Conservation (phyloP, 2,113 vertebrate genomes). For the Alligator mississippiensis region DNA sequence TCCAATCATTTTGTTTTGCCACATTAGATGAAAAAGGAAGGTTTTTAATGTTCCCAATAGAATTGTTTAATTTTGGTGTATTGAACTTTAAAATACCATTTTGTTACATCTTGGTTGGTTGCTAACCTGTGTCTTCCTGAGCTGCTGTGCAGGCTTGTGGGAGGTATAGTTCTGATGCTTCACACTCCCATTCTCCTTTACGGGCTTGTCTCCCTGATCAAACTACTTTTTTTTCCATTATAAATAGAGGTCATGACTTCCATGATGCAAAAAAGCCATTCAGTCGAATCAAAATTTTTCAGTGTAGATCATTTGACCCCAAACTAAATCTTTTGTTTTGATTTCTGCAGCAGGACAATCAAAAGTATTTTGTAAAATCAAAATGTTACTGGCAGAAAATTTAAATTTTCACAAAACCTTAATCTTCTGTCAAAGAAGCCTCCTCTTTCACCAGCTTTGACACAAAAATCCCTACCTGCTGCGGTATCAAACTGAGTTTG, state of each 20-base stretch:
- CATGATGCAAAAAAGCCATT: neutral
- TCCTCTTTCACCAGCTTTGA: neutral
- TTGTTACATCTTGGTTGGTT: neutral
- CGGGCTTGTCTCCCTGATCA: neutral
- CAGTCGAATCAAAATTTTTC: neutral
- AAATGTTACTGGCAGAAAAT: neutral
- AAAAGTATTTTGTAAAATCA: neutral
- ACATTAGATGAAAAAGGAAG: neutral
- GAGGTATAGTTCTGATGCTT: neutral
- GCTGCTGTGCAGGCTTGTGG: too few species aligned
- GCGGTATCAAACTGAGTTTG: neutral
- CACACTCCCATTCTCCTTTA: neutral
- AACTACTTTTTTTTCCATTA: neutral
- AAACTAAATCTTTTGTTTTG: neutral
- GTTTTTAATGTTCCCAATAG: neutral
- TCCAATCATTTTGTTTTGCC: neutral
- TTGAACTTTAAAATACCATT: neutral
- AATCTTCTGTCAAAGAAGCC: neutral
- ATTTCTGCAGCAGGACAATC: neutral
- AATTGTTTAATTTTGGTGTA: neutral
- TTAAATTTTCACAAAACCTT: neutral
- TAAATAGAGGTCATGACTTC: neutral
- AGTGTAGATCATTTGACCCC: neutral
- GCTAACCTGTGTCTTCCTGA: neutral
- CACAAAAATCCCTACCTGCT: neutral